A percentile compares a stretch with the other conserved stretches of the same genome.
phyloP scores from a whole-genome alignment of 1,140 invertebrate species.

The Coptotermes formosanus region DNA sequence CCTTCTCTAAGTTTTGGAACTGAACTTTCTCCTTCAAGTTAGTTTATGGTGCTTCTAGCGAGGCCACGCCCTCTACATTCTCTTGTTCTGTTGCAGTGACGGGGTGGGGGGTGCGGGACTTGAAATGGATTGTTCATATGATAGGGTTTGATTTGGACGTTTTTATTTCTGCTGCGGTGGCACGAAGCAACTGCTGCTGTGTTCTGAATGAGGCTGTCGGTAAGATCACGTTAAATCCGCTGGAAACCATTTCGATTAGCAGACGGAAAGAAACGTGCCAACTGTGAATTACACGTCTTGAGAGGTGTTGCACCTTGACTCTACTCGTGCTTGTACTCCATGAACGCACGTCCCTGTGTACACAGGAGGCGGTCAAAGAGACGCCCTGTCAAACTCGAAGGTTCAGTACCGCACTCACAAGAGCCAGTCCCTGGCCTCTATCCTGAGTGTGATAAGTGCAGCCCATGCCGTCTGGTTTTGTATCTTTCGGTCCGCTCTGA shows the following conservation, averaged over 20 bases:
- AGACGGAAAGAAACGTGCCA: too few species aligned
- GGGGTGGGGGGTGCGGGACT: not conserved
- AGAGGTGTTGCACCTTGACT: too few species aligned
- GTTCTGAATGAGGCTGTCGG: not conserved
- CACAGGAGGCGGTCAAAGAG: too few species aligned
- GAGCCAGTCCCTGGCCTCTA: too few species aligned
- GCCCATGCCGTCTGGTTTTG: too few species aligned
- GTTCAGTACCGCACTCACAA: too few species aligned
- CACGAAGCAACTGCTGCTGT: not conserved
- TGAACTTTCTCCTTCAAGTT: slow-evolving; percentile 11
- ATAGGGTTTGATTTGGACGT: slow-evolving; percentile 12
- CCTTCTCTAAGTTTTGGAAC: not conserved
- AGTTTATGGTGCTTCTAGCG: not conserved
- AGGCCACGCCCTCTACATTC: not conserved
- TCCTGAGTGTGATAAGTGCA: too few species aligned
- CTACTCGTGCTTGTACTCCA: too few species aligned
- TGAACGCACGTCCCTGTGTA: too few species aligned
- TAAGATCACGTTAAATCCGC: not conserved
- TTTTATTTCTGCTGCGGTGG: not conserved
- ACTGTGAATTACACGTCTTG: too few species aligned
- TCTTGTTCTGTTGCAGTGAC: not conserved
- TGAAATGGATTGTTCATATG: slow-evolving; percentile 1
- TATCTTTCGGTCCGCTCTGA: too few species aligned
- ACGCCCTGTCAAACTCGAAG: too few species aligned
- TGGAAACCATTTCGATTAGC: not conserved